Conservation (phyloP, 2,113 vertebrate genomes). For the Myiopsitta monachus region DNA sequence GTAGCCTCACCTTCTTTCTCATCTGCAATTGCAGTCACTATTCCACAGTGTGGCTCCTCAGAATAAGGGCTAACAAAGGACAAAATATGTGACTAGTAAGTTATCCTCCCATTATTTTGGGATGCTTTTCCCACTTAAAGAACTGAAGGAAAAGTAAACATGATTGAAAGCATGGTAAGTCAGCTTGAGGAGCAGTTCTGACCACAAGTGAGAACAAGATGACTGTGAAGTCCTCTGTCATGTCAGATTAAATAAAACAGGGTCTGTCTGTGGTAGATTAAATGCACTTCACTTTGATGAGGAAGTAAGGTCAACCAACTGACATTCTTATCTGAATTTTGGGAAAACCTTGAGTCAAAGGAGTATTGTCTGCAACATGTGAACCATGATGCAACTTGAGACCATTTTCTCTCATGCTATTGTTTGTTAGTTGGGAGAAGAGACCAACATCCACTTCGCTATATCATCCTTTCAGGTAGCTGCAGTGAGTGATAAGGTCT, state of each 20-base stretch:
- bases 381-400: not conserved
- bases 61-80: not conserved
- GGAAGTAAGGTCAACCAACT: not conserved
- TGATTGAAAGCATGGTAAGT: not conserved
- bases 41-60: not conserved
- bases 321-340: not conserved
- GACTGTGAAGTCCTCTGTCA: not conserved
- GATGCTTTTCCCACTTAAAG: not conserved
- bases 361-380: not conserved
- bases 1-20: not conserved
- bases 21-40: not conserved
- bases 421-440: not conserved
- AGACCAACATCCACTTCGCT: too few relatives aligned
- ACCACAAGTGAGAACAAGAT: not conserved
- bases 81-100: not conserved
- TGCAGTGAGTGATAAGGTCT: not conserved
- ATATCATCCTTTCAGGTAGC: not conserved
- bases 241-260: not conserved
- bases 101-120: not conserved
- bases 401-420: not conserved
- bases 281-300: not conserved
- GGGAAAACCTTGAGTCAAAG: not conserved
- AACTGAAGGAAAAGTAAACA: not conserved
- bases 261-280: not conserved
- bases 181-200: not conserved